Percentiles rank a stretch among this genome's conserved stretches.
Evolutionary conservation across 2,888 invertebrate genomes (phyloP).

Genomic region (Drosophila peninsularis): DNA sequence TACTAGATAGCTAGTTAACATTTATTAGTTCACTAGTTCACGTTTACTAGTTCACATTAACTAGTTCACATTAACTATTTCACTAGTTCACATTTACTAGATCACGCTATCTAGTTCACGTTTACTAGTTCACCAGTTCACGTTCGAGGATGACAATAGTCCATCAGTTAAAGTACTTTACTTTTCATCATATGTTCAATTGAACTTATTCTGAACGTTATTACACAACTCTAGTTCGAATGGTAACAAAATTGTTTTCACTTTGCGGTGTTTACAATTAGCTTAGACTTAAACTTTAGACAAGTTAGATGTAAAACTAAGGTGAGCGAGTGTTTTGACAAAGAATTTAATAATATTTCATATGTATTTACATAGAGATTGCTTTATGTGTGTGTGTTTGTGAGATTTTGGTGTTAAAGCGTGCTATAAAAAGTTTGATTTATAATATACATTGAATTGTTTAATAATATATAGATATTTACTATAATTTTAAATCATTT

Average conservation of each 20-base stretch:
- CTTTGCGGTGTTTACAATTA: constrained; percentile 43
- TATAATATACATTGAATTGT: constrained; percentile 50
- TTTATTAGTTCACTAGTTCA: too few species aligned
- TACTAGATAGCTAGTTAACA: too few species aligned
- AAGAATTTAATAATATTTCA: constrained; percentile 25
- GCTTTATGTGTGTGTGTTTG: constrained; percentile 17
- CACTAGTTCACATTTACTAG: too few species aligned
- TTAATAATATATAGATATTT: constrained; percentile 3
- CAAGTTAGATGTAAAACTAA: constrained; percentile 17
- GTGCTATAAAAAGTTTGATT: constrained; percentile 60
- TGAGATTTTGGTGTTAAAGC: constrained; percentile 55
- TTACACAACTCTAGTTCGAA: constrained; percentile 14
- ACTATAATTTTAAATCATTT: constrained; percentile 7
- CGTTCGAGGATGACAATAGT: too few species aligned
- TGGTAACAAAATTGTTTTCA: constrained; percentile 31
- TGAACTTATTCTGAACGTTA: constrained; percentile 9
- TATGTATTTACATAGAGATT: constrained; percentile 47
- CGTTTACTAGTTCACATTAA: too few species aligned
- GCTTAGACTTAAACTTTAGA: constrained; percentile 44
- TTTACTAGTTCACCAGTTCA: not conserved
- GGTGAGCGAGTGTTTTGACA: constrained; percentile 53
- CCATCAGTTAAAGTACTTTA: not conserved
- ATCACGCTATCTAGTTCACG: too few species aligned
- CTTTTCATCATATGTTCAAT: not conserved
- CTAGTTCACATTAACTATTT: not conserved